phyloP scores from a whole-genome alignment of 2,888 invertebrate genomes.

The Oscheius sp. region DNA sequence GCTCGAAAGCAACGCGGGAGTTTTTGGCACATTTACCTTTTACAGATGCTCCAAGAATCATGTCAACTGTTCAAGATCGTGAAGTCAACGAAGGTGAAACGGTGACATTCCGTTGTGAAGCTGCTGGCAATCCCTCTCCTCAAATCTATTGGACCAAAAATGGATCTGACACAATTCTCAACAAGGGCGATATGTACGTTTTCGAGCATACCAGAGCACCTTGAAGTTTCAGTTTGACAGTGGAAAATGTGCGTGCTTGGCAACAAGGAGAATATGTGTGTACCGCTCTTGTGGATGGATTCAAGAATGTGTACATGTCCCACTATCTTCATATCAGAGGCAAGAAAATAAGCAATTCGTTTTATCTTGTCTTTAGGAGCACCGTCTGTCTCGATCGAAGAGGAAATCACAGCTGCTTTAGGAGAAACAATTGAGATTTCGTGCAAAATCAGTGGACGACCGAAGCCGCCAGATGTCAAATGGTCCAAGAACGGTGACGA shows the following conservation, averaged over 20 bases:
- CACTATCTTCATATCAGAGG: conserved; percentile 69
- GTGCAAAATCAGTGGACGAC: conserved; percentile 62
- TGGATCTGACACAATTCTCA: conserved; percentile 59
- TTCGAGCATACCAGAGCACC: neutral
- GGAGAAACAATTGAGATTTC: conserved; percentile 54
- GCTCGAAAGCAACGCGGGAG: conserved; percentile 2
- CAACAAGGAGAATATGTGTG: conserved; percentile 71
- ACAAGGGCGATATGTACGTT: conserved; percentile 60
- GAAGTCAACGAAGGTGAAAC: conserved; percentile 66
- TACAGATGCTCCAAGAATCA: conserved; percentile 65
- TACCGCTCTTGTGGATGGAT: conserved; percentile 66
- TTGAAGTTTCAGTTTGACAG: conserved; percentile 52
- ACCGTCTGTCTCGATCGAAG: conserved; percentile 51
- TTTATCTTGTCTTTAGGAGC: conserved; percentile 48
- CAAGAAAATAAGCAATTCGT: neutral
- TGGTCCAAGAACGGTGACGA: conserved; percentile 64
- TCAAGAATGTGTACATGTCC: conserved; percentile 53
- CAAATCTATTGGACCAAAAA: conserved; percentile 62
- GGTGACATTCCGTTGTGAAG: conserved; percentile 65
- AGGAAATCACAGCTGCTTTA: conserved; percentile 41
- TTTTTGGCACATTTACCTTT: neutral
- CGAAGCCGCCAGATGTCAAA: conserved; percentile 61
- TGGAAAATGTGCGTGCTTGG: conserved; percentile 63
- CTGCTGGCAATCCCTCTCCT: conserved; percentile 67
- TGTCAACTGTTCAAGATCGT: conserved; percentile 63